Evolutionary conservation across 2,888 invertebrate species (phyloP).

Genomic region (Diplazon laetatorius): DNA sequence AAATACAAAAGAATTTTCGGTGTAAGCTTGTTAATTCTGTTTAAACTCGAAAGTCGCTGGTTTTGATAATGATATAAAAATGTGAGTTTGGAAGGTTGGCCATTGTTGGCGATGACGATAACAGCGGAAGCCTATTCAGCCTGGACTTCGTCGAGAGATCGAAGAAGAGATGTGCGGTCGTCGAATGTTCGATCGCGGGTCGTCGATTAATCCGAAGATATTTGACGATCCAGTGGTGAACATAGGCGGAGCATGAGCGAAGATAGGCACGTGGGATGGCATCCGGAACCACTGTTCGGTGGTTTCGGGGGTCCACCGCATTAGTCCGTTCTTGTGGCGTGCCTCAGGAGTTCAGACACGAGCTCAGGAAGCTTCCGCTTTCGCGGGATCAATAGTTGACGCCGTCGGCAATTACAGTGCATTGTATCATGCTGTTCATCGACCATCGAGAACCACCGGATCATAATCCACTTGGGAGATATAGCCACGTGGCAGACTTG

Average conservation of each 20-base stretch:
- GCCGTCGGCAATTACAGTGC: constrained; percentile 30
- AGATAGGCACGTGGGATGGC: neutral
- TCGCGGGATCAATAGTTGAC: constrained; percentile 45
- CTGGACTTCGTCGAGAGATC: neutral
- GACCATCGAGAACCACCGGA: constrained; percentile 26
- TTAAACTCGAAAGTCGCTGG: neutral
- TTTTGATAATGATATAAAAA: constrained; percentile 5
- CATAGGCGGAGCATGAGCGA: neutral
- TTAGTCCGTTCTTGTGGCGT: constrained; percentile 26
- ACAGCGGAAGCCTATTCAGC: no score
- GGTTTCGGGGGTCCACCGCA: constrained; percentile 45
- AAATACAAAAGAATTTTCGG: neutral
- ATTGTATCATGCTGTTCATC: constrained; percentile 27
- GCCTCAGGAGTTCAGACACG: constrained; percentile 38
- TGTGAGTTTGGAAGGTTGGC: neutral
- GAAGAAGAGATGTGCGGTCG: neutral
- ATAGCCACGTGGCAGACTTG: no score
- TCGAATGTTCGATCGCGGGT: constrained; percentile 3
- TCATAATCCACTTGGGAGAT: neutral
- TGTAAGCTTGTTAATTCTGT: constrained; percentile 16
- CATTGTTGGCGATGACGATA: no score
- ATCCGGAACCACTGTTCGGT: constrained; percentile 38
- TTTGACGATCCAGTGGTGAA: neutral
- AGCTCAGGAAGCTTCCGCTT: constrained; percentile 31
- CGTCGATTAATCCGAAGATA: constrained; percentile 25